Percentiles rank a stretch among this genome's conserved stretches.
phyloP scores from a whole-genome alignment of 2,797 vertebrate genomes.

The Streptopelia turtur region DNA sequence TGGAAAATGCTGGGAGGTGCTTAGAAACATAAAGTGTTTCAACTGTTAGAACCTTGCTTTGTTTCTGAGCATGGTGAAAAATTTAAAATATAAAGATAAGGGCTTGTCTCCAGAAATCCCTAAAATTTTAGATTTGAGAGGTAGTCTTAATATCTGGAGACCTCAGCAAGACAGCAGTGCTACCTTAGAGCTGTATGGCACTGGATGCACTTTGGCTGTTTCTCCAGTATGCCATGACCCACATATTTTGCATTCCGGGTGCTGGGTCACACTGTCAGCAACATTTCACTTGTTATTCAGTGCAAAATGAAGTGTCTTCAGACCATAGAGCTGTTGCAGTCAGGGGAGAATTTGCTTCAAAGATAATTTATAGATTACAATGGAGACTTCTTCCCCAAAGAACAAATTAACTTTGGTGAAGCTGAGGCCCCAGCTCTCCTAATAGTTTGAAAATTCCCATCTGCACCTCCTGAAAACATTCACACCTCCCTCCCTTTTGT shows the following conservation, averaged over 20 bases:
- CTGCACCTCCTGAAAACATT: not conserved
- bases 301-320: conserved; percentile 25
- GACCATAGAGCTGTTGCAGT: not conserved
- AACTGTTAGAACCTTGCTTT: not conserved
- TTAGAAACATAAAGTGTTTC: not conserved
- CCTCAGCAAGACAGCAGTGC: not conserved
- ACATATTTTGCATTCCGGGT: not conserved
- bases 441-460: not conserved
- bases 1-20: conserved; percentile 1
- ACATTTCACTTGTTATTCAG: not conserved
- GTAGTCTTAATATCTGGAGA: conserved; percentile 10
- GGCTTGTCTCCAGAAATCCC: not conserved
- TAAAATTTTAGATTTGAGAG: not conserved
- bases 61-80: not conserved
- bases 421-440: not conserved
- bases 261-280: not conserved
- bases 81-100: not conserved
- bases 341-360: conserved; percentile 34
- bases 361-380: not conserved
- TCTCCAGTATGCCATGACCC: not conserved
- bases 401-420: not conserved
- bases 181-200: not conserved
- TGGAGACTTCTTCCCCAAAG: not conserved
- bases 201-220: not conserved
- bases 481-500: not conserved